A percentile compares a stretch with the other conserved stretches of the same genome.
phyloP scores from a whole-genome alignment of 2,888 invertebrate genomes.

The Deroplatys truncata region DNA sequence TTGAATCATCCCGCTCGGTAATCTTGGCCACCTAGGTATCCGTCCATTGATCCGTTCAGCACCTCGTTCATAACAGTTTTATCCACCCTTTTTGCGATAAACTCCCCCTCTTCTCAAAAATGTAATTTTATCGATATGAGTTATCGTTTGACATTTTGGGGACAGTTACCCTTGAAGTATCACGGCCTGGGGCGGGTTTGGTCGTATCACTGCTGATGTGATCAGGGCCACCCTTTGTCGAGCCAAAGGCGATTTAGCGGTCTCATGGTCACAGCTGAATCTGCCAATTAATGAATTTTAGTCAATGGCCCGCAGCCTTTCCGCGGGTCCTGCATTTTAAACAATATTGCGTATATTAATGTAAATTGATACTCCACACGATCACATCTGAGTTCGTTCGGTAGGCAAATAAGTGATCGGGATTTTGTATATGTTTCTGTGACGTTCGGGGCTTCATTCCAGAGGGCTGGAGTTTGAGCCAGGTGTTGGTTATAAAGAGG shows the following conservation, averaged over 20 bases:
- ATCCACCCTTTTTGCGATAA: background rate
- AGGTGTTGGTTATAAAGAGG: too few relatives aligned
- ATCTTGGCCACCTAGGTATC: background rate
- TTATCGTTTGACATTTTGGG: background rate
- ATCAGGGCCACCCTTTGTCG: background rate
- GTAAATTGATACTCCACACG: background rate
- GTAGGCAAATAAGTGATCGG: background rate
- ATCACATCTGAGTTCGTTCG: background rate
- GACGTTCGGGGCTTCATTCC: too few relatives aligned
- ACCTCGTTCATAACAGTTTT: background rate
- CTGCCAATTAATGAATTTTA: background rate
- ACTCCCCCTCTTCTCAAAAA: background rate
- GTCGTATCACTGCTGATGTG: background rate
- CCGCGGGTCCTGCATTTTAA: background rate
- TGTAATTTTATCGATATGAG: background rate
- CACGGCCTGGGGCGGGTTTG: background rate
- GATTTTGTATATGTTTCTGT: background rate
- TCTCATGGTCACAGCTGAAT: background rate
- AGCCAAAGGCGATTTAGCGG: background rate
- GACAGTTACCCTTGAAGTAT: background rate
- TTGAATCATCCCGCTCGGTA: too few relatives aligned
- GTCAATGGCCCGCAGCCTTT: background rate
- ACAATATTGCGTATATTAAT: background rate
- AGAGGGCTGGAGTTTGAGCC: too few relatives aligned
- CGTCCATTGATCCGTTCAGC: background rate